phyloP scores from a whole-genome alignment of 2,113 vertebrate genomes.

The Heterotilapia buettikoferi region DNA sequence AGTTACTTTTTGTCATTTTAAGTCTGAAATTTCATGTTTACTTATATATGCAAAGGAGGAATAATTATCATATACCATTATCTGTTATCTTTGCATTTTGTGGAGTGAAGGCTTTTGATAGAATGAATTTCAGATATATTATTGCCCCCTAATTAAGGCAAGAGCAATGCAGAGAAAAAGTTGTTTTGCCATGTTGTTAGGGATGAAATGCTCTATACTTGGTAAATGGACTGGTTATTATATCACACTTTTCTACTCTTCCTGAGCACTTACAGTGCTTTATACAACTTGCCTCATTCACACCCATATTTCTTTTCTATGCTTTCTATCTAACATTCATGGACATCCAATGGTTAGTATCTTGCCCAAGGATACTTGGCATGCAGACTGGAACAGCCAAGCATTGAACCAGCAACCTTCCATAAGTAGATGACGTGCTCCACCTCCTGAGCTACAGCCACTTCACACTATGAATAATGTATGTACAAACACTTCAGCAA shows the following conservation, averaged over 20 bases:
- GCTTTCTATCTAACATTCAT: neutral
- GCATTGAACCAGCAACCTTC: neutral
- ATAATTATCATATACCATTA: neutral
- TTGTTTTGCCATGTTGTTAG: neutral
- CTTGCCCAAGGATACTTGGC: neutral
- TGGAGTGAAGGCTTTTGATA: neutral
- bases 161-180: neutral
- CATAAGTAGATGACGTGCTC: neutral
- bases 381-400: neutral
- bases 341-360: neutral
- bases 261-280: neutral
- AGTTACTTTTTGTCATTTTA: neutral
- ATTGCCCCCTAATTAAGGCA: neutral
- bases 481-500: neutral
- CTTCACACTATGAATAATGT: neutral
- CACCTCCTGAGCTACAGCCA: neutral
- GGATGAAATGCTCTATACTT: neutral
- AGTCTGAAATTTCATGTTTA: neutral
- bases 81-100: neutral
- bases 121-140: neutral
- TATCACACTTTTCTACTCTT: neutral
- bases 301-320: neutral
- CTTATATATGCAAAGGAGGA: neutral
- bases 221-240: neutral
- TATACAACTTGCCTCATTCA: neutral